phyloP scores from a whole-genome alignment of 2,797 vertebrate species.

The Acridotheres tristis region DNA sequence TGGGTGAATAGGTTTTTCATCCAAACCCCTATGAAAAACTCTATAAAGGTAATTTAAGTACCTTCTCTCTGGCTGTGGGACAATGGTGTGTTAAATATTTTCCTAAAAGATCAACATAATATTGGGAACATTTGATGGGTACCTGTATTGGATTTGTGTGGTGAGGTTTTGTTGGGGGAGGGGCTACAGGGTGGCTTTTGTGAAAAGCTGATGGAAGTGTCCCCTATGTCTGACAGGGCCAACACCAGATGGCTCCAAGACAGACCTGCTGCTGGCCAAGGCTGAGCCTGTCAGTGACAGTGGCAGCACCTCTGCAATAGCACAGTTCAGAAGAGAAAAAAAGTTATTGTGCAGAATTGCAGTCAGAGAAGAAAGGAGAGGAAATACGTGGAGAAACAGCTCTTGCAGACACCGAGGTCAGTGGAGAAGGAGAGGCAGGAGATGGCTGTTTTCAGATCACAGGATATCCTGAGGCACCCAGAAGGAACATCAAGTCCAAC shows the following conservation, averaged over 20 bases:
- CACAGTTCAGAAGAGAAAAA: background rate
- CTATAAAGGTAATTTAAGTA: background rate
- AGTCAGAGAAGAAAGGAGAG: background rate
- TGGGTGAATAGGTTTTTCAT: background rate
- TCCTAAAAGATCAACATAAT: background rate
- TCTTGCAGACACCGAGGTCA: background rate
- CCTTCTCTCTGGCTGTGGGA: background rate
- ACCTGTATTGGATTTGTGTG: background rate
- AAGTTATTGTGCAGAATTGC: background rate
- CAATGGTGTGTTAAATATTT: background rate
- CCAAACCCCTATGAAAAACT: background rate
- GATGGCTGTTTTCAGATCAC: background rate
- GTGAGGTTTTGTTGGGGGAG: background rate
- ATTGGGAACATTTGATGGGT: background rate
- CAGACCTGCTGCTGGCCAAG: fast-evolving
- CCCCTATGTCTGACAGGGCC: background rate
- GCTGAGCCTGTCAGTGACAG: background rate
- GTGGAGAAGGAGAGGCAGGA: background rate
- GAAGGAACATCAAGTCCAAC: background rate
- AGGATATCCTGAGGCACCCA: background rate
- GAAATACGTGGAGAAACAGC: background rate
- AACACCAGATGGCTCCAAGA: background rate
- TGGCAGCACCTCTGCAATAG: background rate
- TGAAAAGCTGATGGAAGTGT: background rate
- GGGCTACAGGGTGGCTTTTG: background rate